Base-by-base conservation (phyloP, 2,888 invertebrate genomes). In the Hemaris fuciformis region DNA sequence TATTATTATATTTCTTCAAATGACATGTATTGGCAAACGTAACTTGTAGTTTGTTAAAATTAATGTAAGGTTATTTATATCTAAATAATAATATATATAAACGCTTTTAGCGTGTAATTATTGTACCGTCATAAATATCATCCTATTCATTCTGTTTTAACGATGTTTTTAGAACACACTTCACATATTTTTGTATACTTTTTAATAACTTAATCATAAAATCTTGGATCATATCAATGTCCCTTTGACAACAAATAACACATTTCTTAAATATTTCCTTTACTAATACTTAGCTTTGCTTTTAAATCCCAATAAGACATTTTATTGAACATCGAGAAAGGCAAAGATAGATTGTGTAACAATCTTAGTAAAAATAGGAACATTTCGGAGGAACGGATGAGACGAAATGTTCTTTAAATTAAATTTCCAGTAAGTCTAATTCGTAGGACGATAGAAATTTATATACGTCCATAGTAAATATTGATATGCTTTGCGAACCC, bases 391-490 rank as follows among this genome's bases (percentile, higher is more conserved):
- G 13, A n/a, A 38, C 31, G 18, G 53, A n/a, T 31, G 7, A 18
- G 27, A 18, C 53, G 18, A 15, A 53, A 53, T 53, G 18, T 53
- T 53, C 53, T 31, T 31, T 53, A 31, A 53, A 31, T 18, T 27
- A 10, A 31, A 53, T 53, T 53, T 8, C 31, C 53, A 27, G 25
- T 48, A 48, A 53, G 27, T 53, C 6, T 22, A 45, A 4, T 45
- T 20, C 20, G 45, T 45, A 53, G 31, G 53, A 15, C 53, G 53
- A 53, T 53, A 31, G 53, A 31, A 31, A 18, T 31, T 31, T 53
- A 53, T 53, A 53, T 31, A 53, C 53, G 53, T 53, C 53, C 53
- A 53, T 53, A 53, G 53, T n/a, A 27, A 31, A 53, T 53, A 53
- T 53, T 18, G 10, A 27, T 20, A 53, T 31, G 31, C 31, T 18